These are phyloP conservation scores for Danionella dracula DNA, from an alignment of 2,797 vertebrate genomes.

Conservation along the genomic window DNA sequence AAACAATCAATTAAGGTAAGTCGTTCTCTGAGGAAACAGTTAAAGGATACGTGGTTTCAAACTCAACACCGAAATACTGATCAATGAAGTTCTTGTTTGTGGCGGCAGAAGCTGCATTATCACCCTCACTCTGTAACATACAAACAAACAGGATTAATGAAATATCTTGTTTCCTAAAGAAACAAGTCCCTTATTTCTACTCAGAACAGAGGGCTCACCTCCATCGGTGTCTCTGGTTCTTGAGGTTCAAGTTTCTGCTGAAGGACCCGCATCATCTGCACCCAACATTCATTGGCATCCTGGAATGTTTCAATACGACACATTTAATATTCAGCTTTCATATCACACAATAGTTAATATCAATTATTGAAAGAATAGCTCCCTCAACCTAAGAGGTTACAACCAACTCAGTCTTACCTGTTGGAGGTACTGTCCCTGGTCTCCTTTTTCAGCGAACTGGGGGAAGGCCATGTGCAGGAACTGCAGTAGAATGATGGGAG, in stretches of 20 bases:
- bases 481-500: constrained; percentile 96
- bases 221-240: constrained; percentile 83
- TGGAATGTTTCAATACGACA: too few relatives aligned
- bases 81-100: constrained; percentile 93
- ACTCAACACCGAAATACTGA: constrained; percentile 96
- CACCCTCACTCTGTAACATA: constrained; percentile 71
- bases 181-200: too few relatives aligned
- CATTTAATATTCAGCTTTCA: too few relatives aligned
- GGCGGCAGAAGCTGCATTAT: constrained; percentile 63
- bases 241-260: constrained; percentile 93
- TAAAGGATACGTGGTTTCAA: constrained; percentile 93
- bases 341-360: too few relatives aligned
- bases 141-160: not conserved
- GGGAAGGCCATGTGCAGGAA: constrained; percentile 99
- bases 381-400: too few relatives aligned
- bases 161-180: too few relatives aligned
- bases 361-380: too few relatives aligned
- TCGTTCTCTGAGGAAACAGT: too few relatives aligned
- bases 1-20: too few relatives aligned
- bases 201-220: constrained; percentile 64
- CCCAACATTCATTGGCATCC: constrained; percentile 99
- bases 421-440: constrained; percentile 97
- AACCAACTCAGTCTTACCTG: constrained; percentile 79
- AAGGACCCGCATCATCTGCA: constrained; percentile 94
- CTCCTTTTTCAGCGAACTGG: constrained; percentile 97